Base-by-base conservation (phyloP, 2,113 vertebrate species). In the Paralichthys olivaceus region DNA sequence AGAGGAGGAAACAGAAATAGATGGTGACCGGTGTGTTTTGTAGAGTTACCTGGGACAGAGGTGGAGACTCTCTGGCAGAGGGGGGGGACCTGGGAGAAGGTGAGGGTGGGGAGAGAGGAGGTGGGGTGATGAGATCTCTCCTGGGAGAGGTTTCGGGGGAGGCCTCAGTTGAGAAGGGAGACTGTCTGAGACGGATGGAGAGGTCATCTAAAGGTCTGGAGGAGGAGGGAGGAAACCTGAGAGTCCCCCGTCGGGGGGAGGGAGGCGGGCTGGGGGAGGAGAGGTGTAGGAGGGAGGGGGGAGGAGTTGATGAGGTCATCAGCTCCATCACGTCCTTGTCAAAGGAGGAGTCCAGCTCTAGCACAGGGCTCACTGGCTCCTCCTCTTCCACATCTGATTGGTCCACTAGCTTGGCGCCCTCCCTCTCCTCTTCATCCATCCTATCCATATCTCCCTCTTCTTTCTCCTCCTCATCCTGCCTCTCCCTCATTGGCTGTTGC, bases 111-210 rank as follows among this genome's bases (percentile, higher is more conserved):
- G 89, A 90, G 12, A 91, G 87, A 0, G 89, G 89, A 3, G 90
- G 88, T 0, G 90, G 90, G 0, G 90, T 87, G 55, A 84, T 1
- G 0, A 86, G 69, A 2, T 54, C 29, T 57, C 87, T 90, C 56
- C 13, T 17, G 0, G 92, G 96, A 1, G 90, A 85, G 7, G 91
- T 95, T 11, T 94, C 95, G 0, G 95, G 94, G 7, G 95, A 91
- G 64, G 95, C 93, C 83, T 96, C 97, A 0, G 95, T 75, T 15
- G 95, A 94, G 58, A 94, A 93, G 2, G 96, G 96, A 71, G 96
- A 96, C 89, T 86, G 82, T 0, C 85, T 88, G n/a, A 95, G 89
- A 81, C 96, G 95, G 87, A 71, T 84, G 2, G 91, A 37, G 28
- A 93, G 93, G 63, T 92, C 91, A 0, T 94, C 87, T 0, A 92